These are phyloP conservation scores for Boloria euphrosyne DNA, from an alignment of 2,888 invertebrate genomes.

Conservation along the genomic window DNA sequence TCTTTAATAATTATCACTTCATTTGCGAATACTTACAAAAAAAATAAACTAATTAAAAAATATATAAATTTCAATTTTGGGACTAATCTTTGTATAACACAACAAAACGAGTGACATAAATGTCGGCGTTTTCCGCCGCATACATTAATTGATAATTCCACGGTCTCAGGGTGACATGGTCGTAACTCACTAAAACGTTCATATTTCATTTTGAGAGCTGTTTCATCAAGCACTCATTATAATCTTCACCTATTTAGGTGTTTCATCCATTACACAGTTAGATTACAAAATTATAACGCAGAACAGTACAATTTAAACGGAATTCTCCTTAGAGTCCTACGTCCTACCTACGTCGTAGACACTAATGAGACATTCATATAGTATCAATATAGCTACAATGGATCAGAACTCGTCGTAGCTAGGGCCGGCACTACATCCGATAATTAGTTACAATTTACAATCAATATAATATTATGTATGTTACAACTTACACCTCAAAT, in stretches of 20 bases:
- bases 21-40: no score
- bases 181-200: conserved; percentile 61
- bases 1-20: no score
- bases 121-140: conserved; percentile 50
- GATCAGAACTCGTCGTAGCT: no score
- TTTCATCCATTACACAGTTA: neutral
- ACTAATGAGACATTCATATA: no score
- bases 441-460: no score
- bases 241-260: conserved; percentile 40
- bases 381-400: no score
- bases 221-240: conserved; percentile 53
- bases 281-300: neutral
- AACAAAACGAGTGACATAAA: conserved; percentile 45
- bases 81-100: conserved; percentile 36
- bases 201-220: conserved; percentile 54
- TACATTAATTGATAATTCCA: conserved; percentile 70
- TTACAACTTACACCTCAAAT: no score
- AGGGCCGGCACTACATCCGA: no score
- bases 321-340: no score
- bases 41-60: neutral
- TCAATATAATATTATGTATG: no score
- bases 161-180: conserved; percentile 57
- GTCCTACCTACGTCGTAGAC: no score
- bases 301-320: no score
- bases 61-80: neutral